These are phyloP conservation scores for Tachuris rubrigastra DNA, from an alignment of 2,113 vertebrate species.

Conservation along the genomic window DNA sequence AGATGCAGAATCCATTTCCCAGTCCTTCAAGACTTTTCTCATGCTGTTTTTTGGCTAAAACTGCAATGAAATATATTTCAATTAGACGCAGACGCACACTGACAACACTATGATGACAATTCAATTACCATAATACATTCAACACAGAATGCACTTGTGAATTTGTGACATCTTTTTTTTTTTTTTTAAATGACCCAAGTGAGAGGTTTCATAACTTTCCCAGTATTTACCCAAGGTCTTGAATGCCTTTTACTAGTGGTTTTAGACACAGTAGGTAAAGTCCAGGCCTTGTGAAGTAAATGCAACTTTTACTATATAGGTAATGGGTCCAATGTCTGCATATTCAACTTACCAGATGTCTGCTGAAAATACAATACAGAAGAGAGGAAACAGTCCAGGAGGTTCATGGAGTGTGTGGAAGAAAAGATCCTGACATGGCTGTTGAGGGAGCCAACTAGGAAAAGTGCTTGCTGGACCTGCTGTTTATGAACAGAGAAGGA, in stretches of 20 bases:
- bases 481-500: neutral
- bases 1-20: neutral
- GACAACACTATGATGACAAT: constrained; percentile 6
- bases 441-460: neutral
- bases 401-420: neutral
- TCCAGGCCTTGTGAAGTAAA: neutral
- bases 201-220: neutral
- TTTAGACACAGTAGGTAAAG: neutral
- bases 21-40: neutral
- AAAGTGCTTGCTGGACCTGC: fast-evolving
- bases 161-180: neutral
- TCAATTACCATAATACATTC: neutral
- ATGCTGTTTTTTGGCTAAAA: neutral
- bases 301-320: neutral
- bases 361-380: neutral
- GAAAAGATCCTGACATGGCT: neutral
- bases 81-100: constrained; percentile 14
- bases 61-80: neutral
- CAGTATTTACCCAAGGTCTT: neutral
- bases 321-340: neutral
- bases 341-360: neutral
- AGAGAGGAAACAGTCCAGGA: neutral
- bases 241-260: neutral
- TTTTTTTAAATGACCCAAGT: neutral
- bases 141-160: neutral